phyloP scores from a whole-genome alignment of 23 tunicate genomes.

The Corella eumyota region DNA sequence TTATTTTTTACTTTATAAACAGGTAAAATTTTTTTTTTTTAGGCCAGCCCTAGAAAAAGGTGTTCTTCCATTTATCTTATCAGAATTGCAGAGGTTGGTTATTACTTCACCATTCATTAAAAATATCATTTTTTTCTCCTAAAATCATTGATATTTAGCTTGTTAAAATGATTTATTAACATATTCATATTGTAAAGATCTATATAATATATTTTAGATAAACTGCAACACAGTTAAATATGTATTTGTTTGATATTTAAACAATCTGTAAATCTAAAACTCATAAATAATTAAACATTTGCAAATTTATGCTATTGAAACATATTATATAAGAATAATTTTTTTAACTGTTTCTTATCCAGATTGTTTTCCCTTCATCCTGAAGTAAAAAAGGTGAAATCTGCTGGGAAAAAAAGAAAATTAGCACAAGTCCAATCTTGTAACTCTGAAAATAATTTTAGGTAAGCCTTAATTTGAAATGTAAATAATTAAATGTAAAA shows the following conservation, averaged over 20 bases:
- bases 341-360: neutral
- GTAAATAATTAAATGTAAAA: neutral
- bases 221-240: too few species aligned
- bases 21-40: neutral
- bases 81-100: constrained; percentile 11
- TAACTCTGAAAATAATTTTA: neutral
- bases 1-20: neutral
- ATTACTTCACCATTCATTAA: too few species aligned
- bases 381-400: constrained; percentile 22
- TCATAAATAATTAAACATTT: too few species aligned
- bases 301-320: too few species aligned
- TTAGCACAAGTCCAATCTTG: neutral
- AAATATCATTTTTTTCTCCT: too few species aligned
- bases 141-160: too few species aligned
- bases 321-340: neutral
- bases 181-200: too few species aligned
- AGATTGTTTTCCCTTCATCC: constrained; percentile 24
- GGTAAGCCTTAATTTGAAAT: neutral
- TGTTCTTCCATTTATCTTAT: constrained; percentile 5
- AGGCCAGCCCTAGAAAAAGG: constrained; percentile 38
- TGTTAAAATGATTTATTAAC: too few species aligned
- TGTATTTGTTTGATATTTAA: too few species aligned
- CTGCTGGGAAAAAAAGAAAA: constrained; percentile 19
- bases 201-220: too few species aligned
- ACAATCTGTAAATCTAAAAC: too few species aligned